Evolutionary conservation across 1,140 invertebrate species (phyloP), one percentile per base, ranked within the genome.

Genomic region (Cylas formicarius): DNA sequence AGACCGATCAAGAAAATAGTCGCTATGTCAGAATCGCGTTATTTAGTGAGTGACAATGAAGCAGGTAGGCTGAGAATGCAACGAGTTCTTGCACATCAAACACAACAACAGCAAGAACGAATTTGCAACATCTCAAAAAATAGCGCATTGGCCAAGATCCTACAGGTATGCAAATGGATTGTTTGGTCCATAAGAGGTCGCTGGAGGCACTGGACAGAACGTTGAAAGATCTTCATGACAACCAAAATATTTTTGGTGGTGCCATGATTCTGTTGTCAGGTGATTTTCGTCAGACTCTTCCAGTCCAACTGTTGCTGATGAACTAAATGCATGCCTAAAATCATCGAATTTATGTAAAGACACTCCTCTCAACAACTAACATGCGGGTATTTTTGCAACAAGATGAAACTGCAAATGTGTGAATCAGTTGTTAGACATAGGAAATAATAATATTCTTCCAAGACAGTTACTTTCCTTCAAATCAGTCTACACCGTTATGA

Each of bases 291-390:
- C 44, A 51, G 32, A 47, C 32, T 41, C 48, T 66, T 27, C 57
- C 63, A 33, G 56, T 70, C 48, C 58, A 57, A 72, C 69, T 54
- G 53, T 53, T 20, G 63, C 63, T 36, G 63, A 70, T 58, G 58
- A 66, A 50, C 44, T 71, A 0, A 65, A 68, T 40, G 62, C 64
- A 38, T 71, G 61, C 51, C 55, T 71, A 20, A 72, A 70, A 60
- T 52, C 52, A 52, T 70, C 67, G 17, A 11, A 8, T 44, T 53
- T 71, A 57, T 50, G 57, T 66, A 46, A 42, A 61, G 42, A 62
- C 26, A 56, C n/a, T 67, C 24, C 36, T 48, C n/a, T 53, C 68
- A 10, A 57, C 37, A 37, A 67, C 45, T 41, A 66, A 65, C 32
- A 67, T 63, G 65, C 54, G 65, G 47, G 24, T 43, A 51, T 58